These are phyloP conservation scores for Channallabes apus DNA, from an alignment of 2,797 vertebrate genomes.

Conservation along the genomic window DNA sequence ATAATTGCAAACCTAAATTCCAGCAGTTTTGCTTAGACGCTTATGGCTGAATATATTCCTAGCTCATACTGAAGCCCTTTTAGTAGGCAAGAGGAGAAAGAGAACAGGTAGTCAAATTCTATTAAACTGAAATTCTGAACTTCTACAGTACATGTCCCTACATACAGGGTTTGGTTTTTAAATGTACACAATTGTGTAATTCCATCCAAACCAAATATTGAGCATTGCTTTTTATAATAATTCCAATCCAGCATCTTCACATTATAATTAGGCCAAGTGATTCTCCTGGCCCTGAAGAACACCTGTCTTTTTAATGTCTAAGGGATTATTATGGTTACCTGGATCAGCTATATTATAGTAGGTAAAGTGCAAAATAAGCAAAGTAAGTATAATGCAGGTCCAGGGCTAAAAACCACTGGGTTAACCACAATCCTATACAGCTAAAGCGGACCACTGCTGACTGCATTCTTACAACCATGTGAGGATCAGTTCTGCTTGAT, in stretches of 20 bases:
- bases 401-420: not conserved
- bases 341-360: constrained; percentile 1
- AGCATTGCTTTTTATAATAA: not conserved
- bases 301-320: not conserved
- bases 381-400: not conserved
- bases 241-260: constrained; percentile 8
- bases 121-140: not conserved
- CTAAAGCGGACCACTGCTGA: constrained; percentile 31
- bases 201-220: not conserved
- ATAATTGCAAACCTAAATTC: constrained; percentile 48
- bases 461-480: constrained; percentile 20
- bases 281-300: not conserved
- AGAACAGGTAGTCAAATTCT: not conserved
- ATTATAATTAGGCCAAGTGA: not conserved
- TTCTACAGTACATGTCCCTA: not conserved
- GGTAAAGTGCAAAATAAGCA: constrained; percentile 2
- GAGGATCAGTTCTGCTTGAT: constrained; percentile 29
- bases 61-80: constrained; percentile 1
- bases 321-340: not conserved
- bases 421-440: constrained; percentile 13
- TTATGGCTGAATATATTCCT: constrained; percentile 22
- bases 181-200: not conserved
- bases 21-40: constrained; percentile 30
- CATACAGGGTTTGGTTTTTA: not conserved
- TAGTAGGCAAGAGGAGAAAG: not conserved